Conservation (phyloP, 2,888 invertebrate genomes). For the Aromia moschata region DNA sequence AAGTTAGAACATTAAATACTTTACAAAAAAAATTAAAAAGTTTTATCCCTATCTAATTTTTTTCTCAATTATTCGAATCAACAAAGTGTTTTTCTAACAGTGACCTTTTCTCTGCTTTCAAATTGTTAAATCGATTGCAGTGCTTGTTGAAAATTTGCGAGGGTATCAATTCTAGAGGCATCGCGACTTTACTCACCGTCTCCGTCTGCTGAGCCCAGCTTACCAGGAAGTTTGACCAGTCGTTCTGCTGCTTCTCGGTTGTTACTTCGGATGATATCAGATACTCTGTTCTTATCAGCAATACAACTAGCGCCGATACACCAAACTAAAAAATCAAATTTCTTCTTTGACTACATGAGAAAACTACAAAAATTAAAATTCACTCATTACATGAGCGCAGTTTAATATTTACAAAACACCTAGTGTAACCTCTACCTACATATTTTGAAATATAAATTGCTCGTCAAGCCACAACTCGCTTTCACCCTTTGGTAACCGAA, state of each 20-base stretch:
- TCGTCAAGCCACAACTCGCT: too few relatives aligned
- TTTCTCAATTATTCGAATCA: slow-evolving; percentile 38
- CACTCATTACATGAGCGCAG: too few relatives aligned
- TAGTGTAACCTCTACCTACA: too few relatives aligned
- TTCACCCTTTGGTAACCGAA: too few relatives aligned
- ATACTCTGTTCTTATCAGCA: slow-evolving; percentile 65
- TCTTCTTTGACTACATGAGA: too few relatives aligned
- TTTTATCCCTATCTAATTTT: slow-evolving; percentile 22
- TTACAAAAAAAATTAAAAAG: slow-evolving; percentile 25
- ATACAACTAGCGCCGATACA: slow-evolving; percentile 66
- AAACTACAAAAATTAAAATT: too few relatives aligned
- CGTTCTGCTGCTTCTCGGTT: slow-evolving; percentile 54
- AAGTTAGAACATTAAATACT: slow-evolving; percentile 24
- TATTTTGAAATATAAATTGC: too few relatives aligned
- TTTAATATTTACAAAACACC: too few relatives aligned
- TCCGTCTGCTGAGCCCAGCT: slow-evolving; percentile 63
- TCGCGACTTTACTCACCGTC: slow-evolving; percentile 49
- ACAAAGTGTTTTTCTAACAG: slow-evolving; percentile 56
- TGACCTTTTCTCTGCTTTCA: slow-evolving; percentile 51
- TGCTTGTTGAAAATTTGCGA: slow-evolving; percentile 56
- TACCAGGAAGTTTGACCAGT: slow-evolving; percentile 68
- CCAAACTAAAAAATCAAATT: slow-evolving; percentile 65
- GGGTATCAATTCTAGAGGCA: slow-evolving; percentile 57
- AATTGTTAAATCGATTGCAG: slow-evolving; percentile 51
- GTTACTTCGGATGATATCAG: slow-evolving; percentile 58